Evolutionary conservation across 2,888 invertebrate species (phyloP), one percentile per base, ranked within the genome.

Genomic region (Drosophila suboccidentalis): DNA sequence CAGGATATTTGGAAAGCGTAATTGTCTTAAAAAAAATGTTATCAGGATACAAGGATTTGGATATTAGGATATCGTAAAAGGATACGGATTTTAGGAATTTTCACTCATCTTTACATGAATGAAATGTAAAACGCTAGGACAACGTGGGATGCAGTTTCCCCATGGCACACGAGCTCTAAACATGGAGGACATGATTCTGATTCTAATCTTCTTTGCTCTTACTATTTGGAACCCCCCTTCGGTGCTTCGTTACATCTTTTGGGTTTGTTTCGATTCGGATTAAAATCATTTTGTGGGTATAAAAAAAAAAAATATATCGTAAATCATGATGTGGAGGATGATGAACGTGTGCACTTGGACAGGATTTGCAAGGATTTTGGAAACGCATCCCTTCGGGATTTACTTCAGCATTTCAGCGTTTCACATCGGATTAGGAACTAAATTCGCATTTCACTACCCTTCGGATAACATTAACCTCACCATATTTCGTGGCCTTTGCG

Each of bases 101-200:
- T 83, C 64, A 54, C 58, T 60, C 58, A 62, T 34, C 60, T 68
- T 72, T 54, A 44, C 72, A 43, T 49, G 43, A 57, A 55, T 51
- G 61, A 75, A 44, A 59, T 41, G 38, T 49, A 32, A 49, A 53
- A 43, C 65, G 32, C 75, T 85, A 81, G 78, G 75, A 85, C 84
- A 78, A 75, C 84, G 84, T 86, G 82, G 84, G 84, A 85, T 80
- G 50, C 83, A 57, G 57, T 78, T 67, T 66, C 53, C 76, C 84
- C 69, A 84, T 69, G 66, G 49, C 69, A 58, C 70, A 62, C 59
- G 59, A 59, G 54, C 49, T 59, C 26, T 65, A 36, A 57, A 26
- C 55, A 63, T 54, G 78, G 71, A 71, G 60, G 59, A 71, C 55
- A 63, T 49, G 29, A 57, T 50, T 70, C 58, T 64, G 47, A 59